These are phyloP conservation scores for Tachuris rubrigastra DNA, from an alignment of 2,113 vertebrate genomes.

Conservation along the genomic window DNA sequence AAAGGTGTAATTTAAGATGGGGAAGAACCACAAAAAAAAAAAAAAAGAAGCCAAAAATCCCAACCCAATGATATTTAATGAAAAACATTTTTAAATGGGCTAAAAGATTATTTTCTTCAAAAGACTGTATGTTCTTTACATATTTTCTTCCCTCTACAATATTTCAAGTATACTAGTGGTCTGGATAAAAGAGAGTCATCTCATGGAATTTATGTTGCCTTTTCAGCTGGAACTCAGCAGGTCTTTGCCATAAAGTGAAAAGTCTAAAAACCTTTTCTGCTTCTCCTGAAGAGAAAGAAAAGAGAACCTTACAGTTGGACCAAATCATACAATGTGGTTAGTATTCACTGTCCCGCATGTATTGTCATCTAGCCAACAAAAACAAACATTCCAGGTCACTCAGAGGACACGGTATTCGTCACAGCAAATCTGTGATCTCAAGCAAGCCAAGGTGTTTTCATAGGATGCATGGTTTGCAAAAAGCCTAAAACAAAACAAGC, in stretches of 20 bases:
- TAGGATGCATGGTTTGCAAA: not conserved
- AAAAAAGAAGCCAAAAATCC: not conserved
- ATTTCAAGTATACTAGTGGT: not conserved
- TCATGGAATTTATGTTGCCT: conserved; percentile 6
- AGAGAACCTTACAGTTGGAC: not conserved
- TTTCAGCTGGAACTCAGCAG: conserved; percentile 32
- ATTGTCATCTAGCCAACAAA: conserved; percentile 28
- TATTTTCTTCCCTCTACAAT: not conserved
- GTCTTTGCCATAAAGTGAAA: conserved; percentile 12
- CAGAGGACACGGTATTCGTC: not conserved
- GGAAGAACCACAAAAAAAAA: not conserved
- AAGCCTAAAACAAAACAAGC: not conserved
- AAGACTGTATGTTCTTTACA: not conserved
- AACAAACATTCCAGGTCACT: not conserved
- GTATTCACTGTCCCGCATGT: conserved; percentile 2
- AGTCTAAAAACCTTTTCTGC: not conserved
- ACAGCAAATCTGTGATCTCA: not conserved
- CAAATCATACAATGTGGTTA: not conserved
- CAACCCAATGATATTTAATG: not conserved
- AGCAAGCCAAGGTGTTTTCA: not conserved
- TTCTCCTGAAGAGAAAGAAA: conserved; percentile 1
- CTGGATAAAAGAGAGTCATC: not conserved
- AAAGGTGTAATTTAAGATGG: not conserved
- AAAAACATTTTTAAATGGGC: not conserved
- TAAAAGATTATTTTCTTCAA: not conserved